phyloP scores from a whole-genome alignment of 2,888 invertebrate genomes.

The Aspidiotus destructor region DNA sequence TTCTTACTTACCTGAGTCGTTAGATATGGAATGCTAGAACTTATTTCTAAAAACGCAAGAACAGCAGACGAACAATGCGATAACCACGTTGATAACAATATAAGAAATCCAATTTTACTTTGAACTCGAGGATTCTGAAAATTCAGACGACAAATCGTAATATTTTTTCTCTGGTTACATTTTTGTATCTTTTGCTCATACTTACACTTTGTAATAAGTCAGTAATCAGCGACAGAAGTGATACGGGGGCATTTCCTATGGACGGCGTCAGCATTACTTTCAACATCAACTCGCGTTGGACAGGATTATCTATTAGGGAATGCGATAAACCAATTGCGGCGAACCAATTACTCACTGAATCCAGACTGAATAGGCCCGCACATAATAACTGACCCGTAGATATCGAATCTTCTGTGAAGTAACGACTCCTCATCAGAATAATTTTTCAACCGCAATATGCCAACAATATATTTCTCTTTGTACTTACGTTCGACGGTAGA shows the following conservation, averaged over 20 bases:
- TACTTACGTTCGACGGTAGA: constrained; percentile 60
- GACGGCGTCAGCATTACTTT: constrained; percentile 67
- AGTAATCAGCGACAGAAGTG: constrained; percentile 80
- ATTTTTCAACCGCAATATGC: neutral
- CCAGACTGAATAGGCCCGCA: constrained; percentile 79
- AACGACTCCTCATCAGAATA: neutral
- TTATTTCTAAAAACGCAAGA: constrained; percentile 64
- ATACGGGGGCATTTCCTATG: constrained; percentile 74
- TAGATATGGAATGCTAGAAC: constrained; percentile 73
- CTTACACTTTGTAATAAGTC: constrained; percentile 65
- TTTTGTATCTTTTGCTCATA: constrained; percentile 6
- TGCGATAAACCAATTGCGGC: constrained; percentile 85
- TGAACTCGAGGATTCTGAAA: constrained; percentile 60
- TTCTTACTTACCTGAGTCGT: constrained; percentile 49
- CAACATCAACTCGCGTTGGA: constrained; percentile 80
- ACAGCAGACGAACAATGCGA: constrained; percentile 75
- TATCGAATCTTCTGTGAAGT: constrained; percentile 40
- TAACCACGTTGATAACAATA: constrained; percentile 83
- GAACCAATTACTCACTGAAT: constrained; percentile 90
- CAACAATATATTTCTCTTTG: constrained; percentile 9
- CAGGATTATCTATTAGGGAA: constrained; percentile 72
- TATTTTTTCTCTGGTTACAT: neutral
- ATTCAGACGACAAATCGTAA: neutral
- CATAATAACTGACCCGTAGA: constrained; percentile 78
- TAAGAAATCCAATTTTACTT: constrained; percentile 78